Percentiles rank a stretch among this genome's conserved stretches.
phyloP scores from a whole-genome alignment of 2,797 vertebrate species.

The Myotis pilosus region DNA sequence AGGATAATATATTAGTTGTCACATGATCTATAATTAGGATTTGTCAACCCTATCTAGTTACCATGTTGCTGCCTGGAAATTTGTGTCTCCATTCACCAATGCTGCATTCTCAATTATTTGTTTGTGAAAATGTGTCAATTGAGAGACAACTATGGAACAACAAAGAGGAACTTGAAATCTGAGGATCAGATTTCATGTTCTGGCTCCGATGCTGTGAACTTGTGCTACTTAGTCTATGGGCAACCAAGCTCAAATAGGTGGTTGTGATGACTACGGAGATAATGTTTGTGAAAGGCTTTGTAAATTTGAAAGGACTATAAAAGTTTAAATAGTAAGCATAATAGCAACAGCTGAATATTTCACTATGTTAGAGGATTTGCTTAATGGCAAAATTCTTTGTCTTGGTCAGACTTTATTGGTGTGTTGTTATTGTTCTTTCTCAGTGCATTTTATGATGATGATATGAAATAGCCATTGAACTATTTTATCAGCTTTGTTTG shows the following conservation, averaged over 20 bases:
- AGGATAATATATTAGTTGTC: too few species aligned
- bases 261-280: not conserved
- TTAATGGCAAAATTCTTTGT: conserved; percentile 18
- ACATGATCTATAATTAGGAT: not conserved
- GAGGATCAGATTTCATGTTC: not conserved
- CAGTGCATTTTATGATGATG: not conserved
- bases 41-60: conserved; percentile 10
- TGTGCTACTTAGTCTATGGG: not conserved
- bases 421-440: not conserved
- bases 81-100: not conserved
- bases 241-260: not conserved
- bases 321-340: not conserved
- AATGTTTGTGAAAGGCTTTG: not conserved
- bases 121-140: not conserved
- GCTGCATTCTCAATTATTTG: not conserved
- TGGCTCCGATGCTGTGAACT: conserved; percentile 7
- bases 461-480: not conserved
- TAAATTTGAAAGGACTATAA: conserved; percentile 5
- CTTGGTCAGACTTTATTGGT: not conserved
- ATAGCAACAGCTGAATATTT: not conserved
- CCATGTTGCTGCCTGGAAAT: not conserved
- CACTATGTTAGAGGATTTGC: not conserved
- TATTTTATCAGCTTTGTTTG: conserved; percentile 1
- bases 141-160: not conserved
- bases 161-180: not conserved